A percentile compares a stretch with the other conserved stretches of the same genome.
phyloP scores from a whole-genome alignment of 2,797 vertebrate genomes.

The Bradypus variegatus region DNA sequence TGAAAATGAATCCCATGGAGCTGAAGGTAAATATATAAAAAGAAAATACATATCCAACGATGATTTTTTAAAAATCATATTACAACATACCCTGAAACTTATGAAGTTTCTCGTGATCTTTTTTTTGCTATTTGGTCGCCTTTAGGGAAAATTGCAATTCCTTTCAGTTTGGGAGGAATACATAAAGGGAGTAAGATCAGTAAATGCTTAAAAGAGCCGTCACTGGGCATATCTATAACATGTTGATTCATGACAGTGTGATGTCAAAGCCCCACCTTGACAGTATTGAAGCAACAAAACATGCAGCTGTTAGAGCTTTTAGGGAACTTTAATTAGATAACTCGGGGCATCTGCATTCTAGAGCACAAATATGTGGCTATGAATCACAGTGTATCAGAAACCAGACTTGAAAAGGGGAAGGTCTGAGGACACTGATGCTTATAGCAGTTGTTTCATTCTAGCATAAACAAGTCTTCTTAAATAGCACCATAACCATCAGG shows the following conservation, averaged over 20 bases:
- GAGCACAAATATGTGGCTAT: background rate
- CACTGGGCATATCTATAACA: conserved; percentile 45
- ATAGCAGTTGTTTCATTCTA: fast-evolving
- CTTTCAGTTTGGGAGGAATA: conserved; percentile 36
- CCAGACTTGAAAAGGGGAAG: background rate
- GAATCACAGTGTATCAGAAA: background rate
- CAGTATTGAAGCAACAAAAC: background rate
- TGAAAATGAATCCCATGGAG: background rate
- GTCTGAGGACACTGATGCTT: background rate
- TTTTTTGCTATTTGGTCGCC: conserved; percentile 19
- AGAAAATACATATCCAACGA: conserved; percentile 14
- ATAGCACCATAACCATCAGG: background rate
- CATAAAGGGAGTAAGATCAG: conserved; percentile 23
- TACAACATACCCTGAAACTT: conserved; percentile 42
- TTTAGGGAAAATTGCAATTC: conserved; percentile 34
- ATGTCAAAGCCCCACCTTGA: conserved; percentile 38
- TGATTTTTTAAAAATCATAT: background rate
- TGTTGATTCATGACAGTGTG: conserved; percentile 54
- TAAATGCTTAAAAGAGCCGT: conserved; percentile 29
- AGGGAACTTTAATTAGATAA: conserved; percentile 29
- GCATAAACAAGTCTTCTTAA: background rate
- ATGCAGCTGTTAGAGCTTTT: background rate
- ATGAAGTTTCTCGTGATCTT: conserved; percentile 23
- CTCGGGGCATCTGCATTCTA: background rate
- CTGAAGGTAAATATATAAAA: background rate